A percentile compares a stretch with the other conserved stretches of the same genome.
Evolutionary conservation across 2,113 vertebrate species (phyloP).

Genomic region (Anhinga anhinga): DNA sequence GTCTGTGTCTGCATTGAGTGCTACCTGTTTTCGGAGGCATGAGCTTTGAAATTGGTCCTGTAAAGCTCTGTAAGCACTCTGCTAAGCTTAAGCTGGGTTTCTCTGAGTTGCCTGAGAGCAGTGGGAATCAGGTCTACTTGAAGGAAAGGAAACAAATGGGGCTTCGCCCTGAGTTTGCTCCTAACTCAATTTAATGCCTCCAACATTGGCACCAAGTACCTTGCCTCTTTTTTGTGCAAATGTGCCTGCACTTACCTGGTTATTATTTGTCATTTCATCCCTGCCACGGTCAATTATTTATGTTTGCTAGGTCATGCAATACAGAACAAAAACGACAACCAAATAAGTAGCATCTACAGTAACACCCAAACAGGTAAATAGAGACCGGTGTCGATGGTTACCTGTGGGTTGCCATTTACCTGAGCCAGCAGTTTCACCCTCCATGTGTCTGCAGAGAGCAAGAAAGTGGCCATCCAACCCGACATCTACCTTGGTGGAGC

Average conservation of each 20-base stretch:
- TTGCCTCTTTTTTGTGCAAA: constrained; percentile 38
- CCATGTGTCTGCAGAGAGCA: neutral
- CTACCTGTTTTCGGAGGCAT: neutral
- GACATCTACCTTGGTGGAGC: neutral
- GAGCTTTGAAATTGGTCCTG: neutral
- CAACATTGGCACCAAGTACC: neutral
- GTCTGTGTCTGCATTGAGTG: accelerated
- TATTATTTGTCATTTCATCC: constrained; percentile 19
- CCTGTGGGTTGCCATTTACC: neutral
- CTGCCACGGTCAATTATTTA: neutral
- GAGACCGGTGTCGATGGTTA: neutral
- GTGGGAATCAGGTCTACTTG: neutral
- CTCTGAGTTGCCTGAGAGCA: accelerated
- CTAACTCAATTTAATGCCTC: neutral
- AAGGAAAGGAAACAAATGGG: neutral
- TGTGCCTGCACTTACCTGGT: neutral
- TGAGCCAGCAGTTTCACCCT: constrained; percentile 4
- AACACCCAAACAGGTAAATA: neutral
- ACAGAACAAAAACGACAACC: neutral
- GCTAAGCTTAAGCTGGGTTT: neutral
- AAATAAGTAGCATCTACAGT: neutral
- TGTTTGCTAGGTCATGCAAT: neutral
- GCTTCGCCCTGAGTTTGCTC: neutral
- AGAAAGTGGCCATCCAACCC: neutral
- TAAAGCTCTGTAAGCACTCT: neutral